Percentiles rank a stretch among this genome's conserved stretches.
phyloP scores from a whole-genome alignment of 2,888 invertebrate species.

The Callyntrura sp. region DNA sequence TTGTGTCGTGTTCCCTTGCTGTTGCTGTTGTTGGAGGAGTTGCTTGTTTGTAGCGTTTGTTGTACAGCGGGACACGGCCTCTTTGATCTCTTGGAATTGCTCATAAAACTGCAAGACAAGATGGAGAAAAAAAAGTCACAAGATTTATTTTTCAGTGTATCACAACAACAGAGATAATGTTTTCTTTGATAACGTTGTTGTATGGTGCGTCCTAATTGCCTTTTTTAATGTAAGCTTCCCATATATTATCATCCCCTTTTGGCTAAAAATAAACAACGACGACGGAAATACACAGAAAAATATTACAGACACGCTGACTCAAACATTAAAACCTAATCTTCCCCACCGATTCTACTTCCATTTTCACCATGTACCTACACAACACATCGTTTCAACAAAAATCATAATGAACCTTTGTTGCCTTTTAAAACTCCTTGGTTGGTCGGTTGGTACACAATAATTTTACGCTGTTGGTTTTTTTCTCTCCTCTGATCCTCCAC shows the following conservation, averaged over 20 bases:
- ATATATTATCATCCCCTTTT: slow-evolving; percentile 6
- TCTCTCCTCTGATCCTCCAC: slow-evolving; percentile 18
- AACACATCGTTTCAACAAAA: slow-evolving; percentile 11
- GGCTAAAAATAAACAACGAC: background rate
- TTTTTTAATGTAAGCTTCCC: slow-evolving; percentile 24
- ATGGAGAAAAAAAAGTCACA: slow-evolving; percentile 74
- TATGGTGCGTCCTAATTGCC: slow-evolving; percentile 23
- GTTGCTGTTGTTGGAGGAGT: slow-evolving; percentile 67
- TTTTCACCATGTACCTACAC: background rate
- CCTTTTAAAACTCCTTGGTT: background rate
- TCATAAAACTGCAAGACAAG: slow-evolving; percentile 92
- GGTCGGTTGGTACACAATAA: too few relatives aligned
- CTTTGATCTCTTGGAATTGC: slow-evolving; percentile 99
- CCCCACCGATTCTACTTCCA: background rate
- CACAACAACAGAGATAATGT: background rate
- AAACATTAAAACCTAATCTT: background rate
- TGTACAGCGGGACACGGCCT: slow-evolving; percentile 89
- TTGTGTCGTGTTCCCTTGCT: slow-evolving; percentile 60
- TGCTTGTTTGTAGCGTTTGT: slow-evolving; percentile 76
- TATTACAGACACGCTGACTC: background rate
- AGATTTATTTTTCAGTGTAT: slow-evolving; percentile 13
- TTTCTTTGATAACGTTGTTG: slow-evolving; percentile 12
- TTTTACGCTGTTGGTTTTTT: too few relatives aligned
- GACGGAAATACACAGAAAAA: background rate
- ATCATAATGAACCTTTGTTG: slow-evolving; percentile 40